Evolutionary conservation across 2,797 vertebrate genomes (phyloP).

Genomic region (Periophthalmus magnuspinnatus): DNA sequence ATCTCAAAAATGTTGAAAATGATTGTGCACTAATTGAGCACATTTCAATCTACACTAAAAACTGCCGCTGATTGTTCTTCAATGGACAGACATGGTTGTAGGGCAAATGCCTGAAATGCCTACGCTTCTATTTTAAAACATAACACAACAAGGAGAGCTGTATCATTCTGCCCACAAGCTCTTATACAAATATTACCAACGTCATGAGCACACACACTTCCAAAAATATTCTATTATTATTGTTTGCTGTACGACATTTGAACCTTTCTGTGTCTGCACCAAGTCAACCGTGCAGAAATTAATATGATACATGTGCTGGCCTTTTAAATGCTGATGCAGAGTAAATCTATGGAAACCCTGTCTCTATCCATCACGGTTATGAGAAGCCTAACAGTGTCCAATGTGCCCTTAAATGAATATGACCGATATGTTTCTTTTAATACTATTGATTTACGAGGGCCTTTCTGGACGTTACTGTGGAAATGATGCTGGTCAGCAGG

Average conservation of each 20-base stretch:
- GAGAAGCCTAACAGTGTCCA: conserved; percentile 59
- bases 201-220: background rate
- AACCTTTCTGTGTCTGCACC: background rate
- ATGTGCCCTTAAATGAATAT: conserved; percentile 63
- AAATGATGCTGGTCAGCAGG: conserved; percentile 62
- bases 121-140: too few relatives aligned
- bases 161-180: too few relatives aligned
- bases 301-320: conserved; percentile 43
- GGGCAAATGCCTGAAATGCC: too few relatives aligned
- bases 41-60: too few relatives aligned
- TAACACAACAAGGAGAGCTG: too few relatives aligned
- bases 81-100: too few relatives aligned
- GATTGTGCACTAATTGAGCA: too few relatives aligned
- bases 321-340: conserved; percentile 48
- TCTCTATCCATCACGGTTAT: conserved; percentile 67
- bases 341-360: conserved; percentile 58
- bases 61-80: too few relatives aligned
- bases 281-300: conserved; percentile 45
- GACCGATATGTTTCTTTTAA: conserved; percentile 69
- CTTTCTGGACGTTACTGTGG: conserved; percentile 38
- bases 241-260: background rate
- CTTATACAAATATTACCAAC: too few relatives aligned
- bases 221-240: background rate
- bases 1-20: too few relatives aligned
- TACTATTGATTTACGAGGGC: conserved; percentile 57